A percentile compares a stretch with the other conserved stretches of the same genome.
Conservation (phyloP, 2,113 vertebrate species). For the Rynchops niger region DNA sequence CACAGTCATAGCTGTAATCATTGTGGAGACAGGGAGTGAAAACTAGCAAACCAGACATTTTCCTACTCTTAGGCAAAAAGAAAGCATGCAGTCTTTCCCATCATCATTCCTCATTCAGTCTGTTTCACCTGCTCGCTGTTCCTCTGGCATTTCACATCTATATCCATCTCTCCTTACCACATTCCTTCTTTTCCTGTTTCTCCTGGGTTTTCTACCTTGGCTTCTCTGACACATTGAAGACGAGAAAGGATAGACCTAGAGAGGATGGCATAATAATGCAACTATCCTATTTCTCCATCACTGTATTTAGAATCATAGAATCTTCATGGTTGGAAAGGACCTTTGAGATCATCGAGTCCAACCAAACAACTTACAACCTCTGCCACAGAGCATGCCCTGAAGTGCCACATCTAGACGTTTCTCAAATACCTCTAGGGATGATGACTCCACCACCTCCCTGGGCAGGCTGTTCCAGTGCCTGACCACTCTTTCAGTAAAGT, state of each 20-base stretch:
- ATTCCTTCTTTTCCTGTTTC: not conserved
- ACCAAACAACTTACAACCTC: too few species aligned
- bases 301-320: too few species aligned
- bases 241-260: not conserved
- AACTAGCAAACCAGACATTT: not conserved
- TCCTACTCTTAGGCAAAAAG: not conserved
- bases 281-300: not conserved
- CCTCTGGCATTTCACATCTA: not conserved
- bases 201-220: not conserved
- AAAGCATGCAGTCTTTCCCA: not conserved
- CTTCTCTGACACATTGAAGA: not conserved
- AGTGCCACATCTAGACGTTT: too few species aligned
- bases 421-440: too few species aligned
- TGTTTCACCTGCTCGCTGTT: not conserved
- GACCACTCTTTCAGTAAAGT: too few species aligned
- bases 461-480: too few species aligned
- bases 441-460: too few species aligned
- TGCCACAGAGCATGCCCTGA: too few species aligned
- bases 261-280: not conserved
- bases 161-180: not conserved
- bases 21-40: not conserved
- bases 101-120: not conserved
- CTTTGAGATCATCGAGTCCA: too few species aligned
- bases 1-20: not conserved
- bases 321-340: too few species aligned